Percentiles rank a stretch among this genome's conserved stretches.
phyloP scores from a whole-genome alignment of 2,888 invertebrate genomes.

The Neocrepidodera transversa region DNA sequence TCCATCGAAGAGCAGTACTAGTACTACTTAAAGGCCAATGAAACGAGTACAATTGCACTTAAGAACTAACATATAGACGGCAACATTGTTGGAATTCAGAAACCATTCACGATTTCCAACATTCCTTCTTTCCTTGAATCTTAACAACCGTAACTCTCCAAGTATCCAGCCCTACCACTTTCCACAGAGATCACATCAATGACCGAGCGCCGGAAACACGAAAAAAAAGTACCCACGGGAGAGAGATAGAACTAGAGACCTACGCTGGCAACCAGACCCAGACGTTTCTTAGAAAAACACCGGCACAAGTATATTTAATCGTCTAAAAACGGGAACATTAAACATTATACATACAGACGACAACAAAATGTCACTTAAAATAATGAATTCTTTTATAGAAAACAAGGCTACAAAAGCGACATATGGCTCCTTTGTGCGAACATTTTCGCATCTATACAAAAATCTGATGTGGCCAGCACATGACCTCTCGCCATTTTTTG shows the following conservation, averaged over 20 bases:
- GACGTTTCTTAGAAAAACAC: constrained; percentile 48
- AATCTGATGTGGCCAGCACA: too few relatives aligned
- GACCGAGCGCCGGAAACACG: constrained; percentile 60
- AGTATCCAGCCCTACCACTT: constrained; percentile 59
- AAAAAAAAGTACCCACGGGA: constrained; percentile 48
- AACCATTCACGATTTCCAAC: constrained; percentile 61
- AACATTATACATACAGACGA: background rate
- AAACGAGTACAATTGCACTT: constrained; percentile 43
- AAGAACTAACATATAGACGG: constrained; percentile 41
- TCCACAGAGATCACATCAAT: constrained; percentile 62
- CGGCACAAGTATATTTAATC: constrained; percentile 34
- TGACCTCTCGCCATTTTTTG: too few relatives aligned
- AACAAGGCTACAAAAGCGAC: too few relatives aligned
- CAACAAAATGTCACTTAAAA: constrained; percentile 12
- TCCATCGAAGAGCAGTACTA: background rate
- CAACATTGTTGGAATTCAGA: constrained; percentile 54
- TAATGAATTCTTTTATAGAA: constrained; percentile 22
- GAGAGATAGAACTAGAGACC: constrained; percentile 48
- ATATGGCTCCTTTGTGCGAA: constrained; percentile 48
- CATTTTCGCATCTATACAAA: constrained; percentile 23
- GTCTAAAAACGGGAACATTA: background rate
- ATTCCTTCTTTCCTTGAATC: constrained; percentile 57
- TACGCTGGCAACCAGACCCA: constrained; percentile 46
- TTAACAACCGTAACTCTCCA: constrained; percentile 44
- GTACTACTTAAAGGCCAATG: constrained; percentile 19